Conservation (phyloP, 2,113 vertebrate species). For the Oreochromis tanganicae region DNA sequence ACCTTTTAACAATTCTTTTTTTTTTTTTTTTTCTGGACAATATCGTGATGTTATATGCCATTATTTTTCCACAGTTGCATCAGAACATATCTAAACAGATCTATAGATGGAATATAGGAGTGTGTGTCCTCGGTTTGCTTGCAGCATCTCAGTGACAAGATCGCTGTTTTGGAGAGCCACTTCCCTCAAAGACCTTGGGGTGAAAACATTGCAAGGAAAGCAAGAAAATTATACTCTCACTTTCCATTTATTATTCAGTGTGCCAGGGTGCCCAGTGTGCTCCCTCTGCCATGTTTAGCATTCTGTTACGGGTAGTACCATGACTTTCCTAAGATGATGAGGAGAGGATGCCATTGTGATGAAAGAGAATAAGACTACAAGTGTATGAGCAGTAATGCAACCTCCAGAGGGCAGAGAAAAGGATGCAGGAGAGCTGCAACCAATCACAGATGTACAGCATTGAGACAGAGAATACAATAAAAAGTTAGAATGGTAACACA, state of each 20-base stretch:
- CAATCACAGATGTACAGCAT: not conserved
- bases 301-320: not conserved
- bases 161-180: not conserved
- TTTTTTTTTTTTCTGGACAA: not conserved
- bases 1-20: not conserved
- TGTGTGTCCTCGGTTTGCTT: not conserved
- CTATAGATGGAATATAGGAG: not conserved
- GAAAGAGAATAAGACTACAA: slow-evolving; percentile 5
- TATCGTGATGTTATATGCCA: accelerated
- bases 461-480: not conserved
- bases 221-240: slow-evolving; percentile 6
- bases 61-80: not conserved
- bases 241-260: slow-evolving; percentile 38
- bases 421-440: not conserved
- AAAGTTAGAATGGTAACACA: not conserved
- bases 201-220: slow-evolving; percentile 22
- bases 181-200: slow-evolving; percentile 24
- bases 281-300: not conserved
- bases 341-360: slow-evolving; percentile 1
- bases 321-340: slow-evolving; percentile 15
- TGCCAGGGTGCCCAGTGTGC: slow-evolving; percentile 10
- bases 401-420: slow-evolving; percentile 9
- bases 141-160: not conserved
- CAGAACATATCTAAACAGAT: not conserved
- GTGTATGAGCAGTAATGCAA: not conserved